Base-by-base conservation (phyloP, 2,797 vertebrate species). In the Buphagus erythrorhynchus region DNA sequence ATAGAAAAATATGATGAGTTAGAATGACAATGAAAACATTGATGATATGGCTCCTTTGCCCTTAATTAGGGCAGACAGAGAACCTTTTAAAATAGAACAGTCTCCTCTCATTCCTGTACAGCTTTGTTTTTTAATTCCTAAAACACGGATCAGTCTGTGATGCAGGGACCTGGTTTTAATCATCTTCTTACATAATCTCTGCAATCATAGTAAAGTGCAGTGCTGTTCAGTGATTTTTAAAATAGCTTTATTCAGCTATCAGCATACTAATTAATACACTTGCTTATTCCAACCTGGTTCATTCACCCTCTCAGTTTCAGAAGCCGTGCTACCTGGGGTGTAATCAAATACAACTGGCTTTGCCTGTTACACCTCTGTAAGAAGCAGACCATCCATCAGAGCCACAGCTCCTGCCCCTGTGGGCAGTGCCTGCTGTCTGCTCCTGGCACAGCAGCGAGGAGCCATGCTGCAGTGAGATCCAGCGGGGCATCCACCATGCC, bases 181-280 rank as follows among this genome's bases (percentile, higher is more conserved):
- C 88, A 71, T 74, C 57, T 0, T 75, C 89, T 93, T 88, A 82
- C 59, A 59, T 89, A 87, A 92, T 86, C 90, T 72, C 88, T 52
- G 63, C 68, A 71, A 95, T 94, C 86, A 84, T 77, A 94, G 81
- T 78, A 89, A 89, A 91, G 55, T 94, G 82, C 86, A 79, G 74
- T 40, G 59, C 84, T 84, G 74, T 74, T 88, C 80, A 40, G 79
- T 95, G 88, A 80, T 89, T 95, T 94, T 61, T 66, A 92, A 93
- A 90, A 82, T 69, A 90, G 61, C 59, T 80, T 55, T 76, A 59
- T 88, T 93, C 93, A 74, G 57, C 91, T 92, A 75, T 75, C 71
- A 71, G 77, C 87, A 75, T 87, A 79, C 79, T 67, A 78, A 69
- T 89, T 87, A 94, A 86, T 90, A 78, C 22, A 18, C 7, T 58